Evolutionary conservation across 2,888 invertebrate species (phyloP).

Genomic region (Cynaeus angustus): DNA sequence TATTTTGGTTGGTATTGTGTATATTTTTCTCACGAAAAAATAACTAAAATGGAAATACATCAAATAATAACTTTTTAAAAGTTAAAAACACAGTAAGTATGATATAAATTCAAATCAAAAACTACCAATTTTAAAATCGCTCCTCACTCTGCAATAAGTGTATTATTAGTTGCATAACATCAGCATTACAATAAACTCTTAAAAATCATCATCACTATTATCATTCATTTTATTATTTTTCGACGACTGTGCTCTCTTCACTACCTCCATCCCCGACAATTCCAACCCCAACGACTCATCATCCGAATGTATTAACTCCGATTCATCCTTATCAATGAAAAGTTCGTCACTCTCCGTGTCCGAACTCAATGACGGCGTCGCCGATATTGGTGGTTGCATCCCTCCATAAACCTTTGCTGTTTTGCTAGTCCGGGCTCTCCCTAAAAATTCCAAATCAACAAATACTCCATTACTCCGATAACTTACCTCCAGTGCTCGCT

Average conservation of each 20-base stretch:
- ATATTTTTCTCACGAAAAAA: too few species aligned
- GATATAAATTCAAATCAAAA: too few species aligned
- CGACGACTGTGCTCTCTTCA: conserved; percentile 60
- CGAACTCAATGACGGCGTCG: conserved; percentile 66
- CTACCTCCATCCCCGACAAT: conserved; percentile 63
- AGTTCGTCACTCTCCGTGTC: conserved; percentile 69
- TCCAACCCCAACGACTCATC: conserved; percentile 69
- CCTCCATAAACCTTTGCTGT: conserved; percentile 61
- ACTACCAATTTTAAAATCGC: too few species aligned
- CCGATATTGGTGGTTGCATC: conserved; percentile 65
- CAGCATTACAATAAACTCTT: conserved; percentile 1
- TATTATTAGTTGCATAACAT: background rate
- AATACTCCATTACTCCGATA: background rate
- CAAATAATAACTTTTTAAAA: too few species aligned
- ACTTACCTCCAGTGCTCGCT: conserved; percentile 75
- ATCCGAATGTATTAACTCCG: conserved; percentile 68
- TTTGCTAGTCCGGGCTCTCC: conserved; percentile 44
- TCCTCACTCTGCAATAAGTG: background rate
- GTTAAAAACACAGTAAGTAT: too few species aligned
- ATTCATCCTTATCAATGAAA: conserved; percentile 69
- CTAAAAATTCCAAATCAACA: conserved; percentile 45
- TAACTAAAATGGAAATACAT: too few species aligned
- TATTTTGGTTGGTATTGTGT: too few species aligned
- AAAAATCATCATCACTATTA: conserved; percentile 47
- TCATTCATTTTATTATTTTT: conserved; percentile 49